Evolutionary conservation across 2,888 invertebrate genomes (phyloP).

Genomic region (Aspidiotus destructor): DNA sequence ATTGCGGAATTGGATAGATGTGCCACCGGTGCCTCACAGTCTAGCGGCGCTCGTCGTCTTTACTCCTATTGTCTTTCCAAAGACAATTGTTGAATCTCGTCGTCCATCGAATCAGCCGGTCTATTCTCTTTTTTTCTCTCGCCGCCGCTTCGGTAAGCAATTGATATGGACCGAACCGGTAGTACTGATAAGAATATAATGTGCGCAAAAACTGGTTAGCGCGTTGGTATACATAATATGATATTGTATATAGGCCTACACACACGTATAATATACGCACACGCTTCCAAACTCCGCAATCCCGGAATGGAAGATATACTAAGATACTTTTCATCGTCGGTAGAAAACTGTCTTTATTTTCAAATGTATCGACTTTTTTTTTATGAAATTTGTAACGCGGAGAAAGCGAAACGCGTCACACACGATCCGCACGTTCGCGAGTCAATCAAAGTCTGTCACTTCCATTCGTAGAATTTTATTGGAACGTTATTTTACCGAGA

Average conservation of each 20-base stretch:
- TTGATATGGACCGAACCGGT: slow-evolving; percentile 29
- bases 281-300: background rate
- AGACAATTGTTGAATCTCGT: slow-evolving; percentile 31
- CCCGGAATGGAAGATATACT: background rate
- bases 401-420: background rate
- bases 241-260: no score
- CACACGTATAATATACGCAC: background rate
- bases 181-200: slow-evolving; percentile 2
- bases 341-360: background rate
- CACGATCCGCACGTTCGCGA: background rate
- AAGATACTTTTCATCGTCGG: background rate
- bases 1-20: slow-evolving; percentile 25
- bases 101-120: slow-evolving; percentile 20
- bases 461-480: no score
- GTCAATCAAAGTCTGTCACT: no score
- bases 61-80: slow-evolving; percentile 28
- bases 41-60: slow-evolving; percentile 30
- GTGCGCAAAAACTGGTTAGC: background rate
- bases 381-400: slow-evolving; percentile 2
- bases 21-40: slow-evolving; percentile 29
- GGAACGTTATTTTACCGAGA: no score
- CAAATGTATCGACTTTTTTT: background rate
- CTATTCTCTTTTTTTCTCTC: slow-evolving; percentile 6
- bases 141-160: slow-evolving; percentile 16
- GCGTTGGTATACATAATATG: background rate